Evolutionary conservation across 2,888 invertebrate species (phyloP).

Genomic region (Phortica magna): DNA sequence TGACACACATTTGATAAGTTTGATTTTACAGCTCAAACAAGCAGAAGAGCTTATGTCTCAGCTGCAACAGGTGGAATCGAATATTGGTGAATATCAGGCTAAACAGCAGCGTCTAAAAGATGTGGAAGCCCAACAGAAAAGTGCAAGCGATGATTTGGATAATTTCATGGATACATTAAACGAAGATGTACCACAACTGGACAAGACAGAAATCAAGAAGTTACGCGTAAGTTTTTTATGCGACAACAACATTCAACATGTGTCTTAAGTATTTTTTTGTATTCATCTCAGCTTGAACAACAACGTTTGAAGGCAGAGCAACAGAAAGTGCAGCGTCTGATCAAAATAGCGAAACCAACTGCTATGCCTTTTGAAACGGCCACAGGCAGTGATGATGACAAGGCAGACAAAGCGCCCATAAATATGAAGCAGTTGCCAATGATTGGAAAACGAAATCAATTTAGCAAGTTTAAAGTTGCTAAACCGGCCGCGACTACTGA

Average conservation of each 20-base stretch:
- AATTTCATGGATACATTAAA: conserved; percentile 87
- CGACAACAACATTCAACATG: neutral
- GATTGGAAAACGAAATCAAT: conserved; percentile 78
- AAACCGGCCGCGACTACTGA: conserved; percentile 46
- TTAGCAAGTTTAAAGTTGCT: conserved; percentile 72
- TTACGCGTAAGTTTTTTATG: conserved; percentile 76
- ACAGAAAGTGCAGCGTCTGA: conserved; percentile 83
- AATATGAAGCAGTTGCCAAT: conserved; percentile 75
- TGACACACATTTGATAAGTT: neutral
- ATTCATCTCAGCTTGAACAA: conserved; percentile 80
- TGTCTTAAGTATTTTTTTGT: neutral
- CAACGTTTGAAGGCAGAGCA: conserved; percentile 85
- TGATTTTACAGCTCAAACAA: conserved; percentile 64
- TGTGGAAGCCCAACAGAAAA: conserved; percentile 52
- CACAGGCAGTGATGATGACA: conserved; percentile 60
- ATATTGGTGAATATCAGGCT: conserved; percentile 78
- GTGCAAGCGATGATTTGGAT: conserved; percentile 86
- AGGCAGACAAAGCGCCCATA: conserved; percentile 9
- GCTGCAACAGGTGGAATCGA: conserved; percentile 81
- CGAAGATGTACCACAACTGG: conserved; percentile 80
- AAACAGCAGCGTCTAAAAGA: conserved; percentile 75
- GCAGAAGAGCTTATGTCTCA: conserved; percentile 79
- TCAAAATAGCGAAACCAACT: conserved; percentile 87
- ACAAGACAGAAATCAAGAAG: conserved; percentile 83
- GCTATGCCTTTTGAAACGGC: conserved; percentile 80